phyloP scores from a whole-genome alignment of 2,113 vertebrate genomes.

The Orycteropus afer region DNA sequence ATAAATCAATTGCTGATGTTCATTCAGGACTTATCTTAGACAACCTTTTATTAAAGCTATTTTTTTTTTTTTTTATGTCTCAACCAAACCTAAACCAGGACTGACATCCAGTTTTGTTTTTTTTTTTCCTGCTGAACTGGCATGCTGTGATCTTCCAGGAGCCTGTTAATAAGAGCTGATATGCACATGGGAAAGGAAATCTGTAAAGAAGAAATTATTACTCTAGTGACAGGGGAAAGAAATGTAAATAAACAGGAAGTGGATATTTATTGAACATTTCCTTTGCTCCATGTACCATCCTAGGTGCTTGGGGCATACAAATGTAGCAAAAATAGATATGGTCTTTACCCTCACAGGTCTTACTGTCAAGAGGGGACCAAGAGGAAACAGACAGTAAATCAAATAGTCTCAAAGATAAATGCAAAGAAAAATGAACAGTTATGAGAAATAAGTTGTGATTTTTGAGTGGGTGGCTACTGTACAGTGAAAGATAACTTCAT shows the following conservation, averaged over 20 bases:
- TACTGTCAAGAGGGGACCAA: not conserved
- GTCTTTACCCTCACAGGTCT: not conserved
- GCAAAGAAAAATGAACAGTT: not conserved
- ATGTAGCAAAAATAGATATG: not conserved
- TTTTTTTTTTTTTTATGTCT: conserved; percentile 5
- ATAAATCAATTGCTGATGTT: not conserved
- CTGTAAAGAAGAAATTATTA: not conserved
- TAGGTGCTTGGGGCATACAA: not conserved
- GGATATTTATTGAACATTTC: not conserved
- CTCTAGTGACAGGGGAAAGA: not conserved
- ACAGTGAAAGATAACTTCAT: not conserved
- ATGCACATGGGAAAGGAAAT: not conserved
- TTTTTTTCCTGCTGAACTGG: not conserved
- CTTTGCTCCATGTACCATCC: not conserved
- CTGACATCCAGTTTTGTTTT: not conserved
- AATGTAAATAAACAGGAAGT: not conserved
- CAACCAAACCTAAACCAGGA: not conserved
- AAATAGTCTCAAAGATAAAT: not conserved
- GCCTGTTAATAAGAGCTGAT: not conserved
- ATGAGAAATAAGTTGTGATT: not conserved
- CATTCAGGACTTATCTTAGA: not conserved
- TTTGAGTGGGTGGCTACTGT: not conserved
- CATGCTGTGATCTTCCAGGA: not conserved
- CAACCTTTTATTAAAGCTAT: not conserved
- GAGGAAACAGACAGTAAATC: not conserved